Conservation (phyloP, 1,140 invertebrate species). For the Stegodyphus dumicola region DNA sequence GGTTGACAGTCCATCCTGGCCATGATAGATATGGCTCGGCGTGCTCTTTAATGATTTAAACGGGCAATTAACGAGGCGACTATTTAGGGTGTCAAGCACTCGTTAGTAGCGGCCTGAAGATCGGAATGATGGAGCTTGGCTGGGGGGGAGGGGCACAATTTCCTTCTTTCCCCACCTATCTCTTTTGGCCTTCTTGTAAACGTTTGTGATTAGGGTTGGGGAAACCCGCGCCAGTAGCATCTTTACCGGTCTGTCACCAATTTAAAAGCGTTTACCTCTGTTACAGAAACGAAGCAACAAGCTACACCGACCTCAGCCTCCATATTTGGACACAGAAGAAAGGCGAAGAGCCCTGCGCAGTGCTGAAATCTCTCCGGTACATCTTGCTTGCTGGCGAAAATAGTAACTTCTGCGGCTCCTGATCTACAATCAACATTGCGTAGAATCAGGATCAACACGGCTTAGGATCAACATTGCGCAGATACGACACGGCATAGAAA, state of each 20-base stretch:
- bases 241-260: constrained; percentile 41
- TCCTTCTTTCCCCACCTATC: not conserved
- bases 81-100: constrained; percentile 56
- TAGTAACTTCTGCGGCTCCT: no score
- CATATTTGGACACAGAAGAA: not conserved
- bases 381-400: no score
- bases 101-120: constrained; percentile 13
- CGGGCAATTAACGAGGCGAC: constrained; percentile 59
- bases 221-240: constrained; percentile 26
- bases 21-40: constrained; percentile 56
- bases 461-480: no score
- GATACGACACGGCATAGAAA: no score
- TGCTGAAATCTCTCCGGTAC: no score
- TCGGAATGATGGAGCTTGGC: constrained; percentile 15
- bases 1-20: constrained; percentile 47
- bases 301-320: not conserved
- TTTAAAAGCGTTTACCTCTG: constrained; percentile 4
- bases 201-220: constrained; percentile 33
- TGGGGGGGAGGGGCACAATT: constrained; percentile 3
- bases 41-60: constrained; percentile 61
- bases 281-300: not conserved
- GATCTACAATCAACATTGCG: no score
- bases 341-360: no score
- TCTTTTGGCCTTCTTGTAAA: constrained; percentile 13
- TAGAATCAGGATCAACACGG: no score